phyloP scores from a whole-genome alignment of 2,888 invertebrate genomes.

The Ennomos fuscantarius region DNA sequence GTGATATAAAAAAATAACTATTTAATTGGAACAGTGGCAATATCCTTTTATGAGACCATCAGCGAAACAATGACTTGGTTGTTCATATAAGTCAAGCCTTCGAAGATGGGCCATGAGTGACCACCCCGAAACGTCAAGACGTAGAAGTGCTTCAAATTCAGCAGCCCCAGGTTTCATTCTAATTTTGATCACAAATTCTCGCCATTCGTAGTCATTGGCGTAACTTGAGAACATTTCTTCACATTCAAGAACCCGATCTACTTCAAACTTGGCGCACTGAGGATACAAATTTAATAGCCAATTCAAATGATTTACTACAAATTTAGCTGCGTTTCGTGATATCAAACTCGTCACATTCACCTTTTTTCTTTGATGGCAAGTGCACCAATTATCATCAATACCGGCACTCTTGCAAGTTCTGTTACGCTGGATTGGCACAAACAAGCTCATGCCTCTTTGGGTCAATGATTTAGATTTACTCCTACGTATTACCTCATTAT shows the following conservation, averaged over 20 bases:
- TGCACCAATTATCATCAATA: conserved; percentile 92
- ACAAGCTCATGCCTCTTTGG: conserved; percentile 88
- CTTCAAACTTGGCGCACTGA: conserved; percentile 49
- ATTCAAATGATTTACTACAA: conserved; percentile 43
- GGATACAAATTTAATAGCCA: conserved; percentile 16
- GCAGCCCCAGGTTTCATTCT: conserved; percentile 18
- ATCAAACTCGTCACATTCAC: conserved; percentile 2
- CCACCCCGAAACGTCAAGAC: conserved; percentile 12
- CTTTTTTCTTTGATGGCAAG: conserved; percentile 87
- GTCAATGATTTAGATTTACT: conserved; percentile 47
- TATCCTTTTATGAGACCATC: conserved; percentile 15
- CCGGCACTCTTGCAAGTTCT: conserved; percentile 90
- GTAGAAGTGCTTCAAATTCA: conserved; percentile 21
- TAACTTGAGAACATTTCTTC: conserved; percentile 22
- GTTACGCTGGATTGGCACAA: conserved; percentile 87
- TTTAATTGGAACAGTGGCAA: conserved; percentile 8
- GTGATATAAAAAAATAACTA: no score
- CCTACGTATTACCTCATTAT: conserved; percentile 50
- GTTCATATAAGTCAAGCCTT: conserved; percentile 6
- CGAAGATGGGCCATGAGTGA: conserved; percentile 14
- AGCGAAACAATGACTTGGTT: conserved; percentile 5
- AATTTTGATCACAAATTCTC: conserved; percentile 9
- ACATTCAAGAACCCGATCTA: conserved; percentile 12
- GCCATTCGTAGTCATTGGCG: conserved; percentile 19
- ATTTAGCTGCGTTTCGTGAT: conserved; percentile 34